These are phyloP conservation scores for Mimumesa dahlbomi DNA, from an alignment of 2,888 invertebrate species.

Conservation along the genomic window DNA sequence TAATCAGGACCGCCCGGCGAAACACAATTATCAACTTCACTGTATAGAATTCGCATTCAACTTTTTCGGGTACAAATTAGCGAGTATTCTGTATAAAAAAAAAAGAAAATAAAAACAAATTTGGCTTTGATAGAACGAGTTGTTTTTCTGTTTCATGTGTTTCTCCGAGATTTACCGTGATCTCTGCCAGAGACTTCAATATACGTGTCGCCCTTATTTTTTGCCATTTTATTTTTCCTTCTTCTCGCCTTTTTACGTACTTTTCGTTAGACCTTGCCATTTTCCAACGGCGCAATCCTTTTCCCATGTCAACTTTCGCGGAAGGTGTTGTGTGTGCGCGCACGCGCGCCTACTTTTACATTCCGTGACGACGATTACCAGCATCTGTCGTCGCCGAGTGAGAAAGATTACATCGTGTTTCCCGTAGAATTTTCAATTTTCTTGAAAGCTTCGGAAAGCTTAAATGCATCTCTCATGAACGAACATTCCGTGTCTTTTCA, in stretches of 20 bases:
- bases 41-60: too few relatives aligned
- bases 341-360: slow-evolving; percentile 30
- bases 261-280: not conserved
- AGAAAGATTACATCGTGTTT: slow-evolving; percentile 31
- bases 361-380: slow-evolving; percentile 36
- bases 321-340: too few relatives aligned
- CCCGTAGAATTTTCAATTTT: slow-evolving; percentile 44
- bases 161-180: slow-evolving; percentile 54
- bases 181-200: slow-evolving; percentile 39
- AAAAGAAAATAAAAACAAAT: too few relatives aligned
- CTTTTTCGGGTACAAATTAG: too few relatives aligned
- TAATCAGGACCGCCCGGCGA: too few relatives aligned
- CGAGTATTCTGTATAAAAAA: too few relatives aligned
- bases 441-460: slow-evolving; percentile 46
- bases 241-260: slow-evolving; percentile 1
- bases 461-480: slow-evolving; percentile 37
- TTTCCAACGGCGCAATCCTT: not conserved
- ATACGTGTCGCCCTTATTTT: slow-evolving; percentile 10
- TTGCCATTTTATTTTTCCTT: not conserved
- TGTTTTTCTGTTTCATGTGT: slow-evolving; percentile 59
- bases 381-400: slow-evolving; percentile 24
- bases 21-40: too few relatives aligned
- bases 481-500: slow-evolving; percentile 13
- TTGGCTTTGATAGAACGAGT: slow-evolving; percentile 64
- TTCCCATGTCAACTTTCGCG: not conserved